Conservation (phyloP, 1,140 invertebrate genomes). For the Drosophila sulfurigaster region DNA sequence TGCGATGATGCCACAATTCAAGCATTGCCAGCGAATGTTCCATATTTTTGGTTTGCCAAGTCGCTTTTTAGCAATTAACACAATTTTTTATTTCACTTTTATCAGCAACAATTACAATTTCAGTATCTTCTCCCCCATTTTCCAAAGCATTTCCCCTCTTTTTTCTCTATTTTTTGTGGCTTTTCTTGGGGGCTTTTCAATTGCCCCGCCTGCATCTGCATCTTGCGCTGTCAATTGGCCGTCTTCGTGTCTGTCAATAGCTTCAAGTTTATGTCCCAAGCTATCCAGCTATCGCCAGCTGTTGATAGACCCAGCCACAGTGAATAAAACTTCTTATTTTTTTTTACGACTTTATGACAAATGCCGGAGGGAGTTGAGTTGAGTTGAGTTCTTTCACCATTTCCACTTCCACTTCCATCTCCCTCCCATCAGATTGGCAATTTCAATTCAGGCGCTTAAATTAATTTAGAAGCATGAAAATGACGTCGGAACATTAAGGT, state of each 20-base stretch:
- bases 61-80: constrained; percentile 64
- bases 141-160: not conserved
- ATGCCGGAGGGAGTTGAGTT: constrained; percentile 47
- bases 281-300: constrained; percentile 29
- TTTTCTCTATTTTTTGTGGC: not conserved
- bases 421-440: constrained; percentile 37
- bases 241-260: constrained; percentile 65
- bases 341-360: constrained; percentile 51
- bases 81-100: constrained; percentile 74
- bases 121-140: constrained; percentile 30
- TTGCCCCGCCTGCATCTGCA: constrained; percentile 60
- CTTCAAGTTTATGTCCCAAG: constrained; percentile 68
- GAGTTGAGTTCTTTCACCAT: constrained; percentile 7
- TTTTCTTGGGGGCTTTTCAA: constrained; percentile 50
- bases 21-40: not conserved
- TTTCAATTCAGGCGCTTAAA: constrained; percentile 55
- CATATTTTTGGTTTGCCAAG: constrained; percentile 33
- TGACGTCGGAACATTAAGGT: constrained; percentile 36
- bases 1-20: constrained; percentile 3
- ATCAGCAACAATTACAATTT: constrained; percentile 69
- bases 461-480: constrained; percentile 71
- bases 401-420: constrained; percentile 5
- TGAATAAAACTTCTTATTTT: constrained; percentile 6
- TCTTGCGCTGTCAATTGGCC: constrained; percentile 23
- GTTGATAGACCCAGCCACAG: constrained; percentile 19